Evolutionary conservation across 2,888 invertebrate species (phyloP), one percentile per base, ranked within the genome.

Genomic region (Desoria tigrina): DNA sequence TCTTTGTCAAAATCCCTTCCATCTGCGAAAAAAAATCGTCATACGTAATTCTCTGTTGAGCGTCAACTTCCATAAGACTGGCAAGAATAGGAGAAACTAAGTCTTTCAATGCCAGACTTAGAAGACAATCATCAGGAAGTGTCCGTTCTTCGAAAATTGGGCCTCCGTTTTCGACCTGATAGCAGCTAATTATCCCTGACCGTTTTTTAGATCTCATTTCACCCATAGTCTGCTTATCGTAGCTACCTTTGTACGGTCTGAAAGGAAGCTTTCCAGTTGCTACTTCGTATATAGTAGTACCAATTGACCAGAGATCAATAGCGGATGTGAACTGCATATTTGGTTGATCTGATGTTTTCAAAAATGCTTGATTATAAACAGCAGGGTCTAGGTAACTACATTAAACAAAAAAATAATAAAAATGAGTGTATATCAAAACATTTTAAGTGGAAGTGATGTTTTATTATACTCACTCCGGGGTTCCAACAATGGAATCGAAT

Each of bases 291-390:
- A 96, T 81, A 0, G 96, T 96, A 0, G 95, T 96, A 2, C 95
- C 92, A 75, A 97, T 92, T 0, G 94, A 94, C 96, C 96, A 97
- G 42, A 97, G 82, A 81, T 97, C 97, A 9, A 95, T 94, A 2
- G 92, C 92, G 0, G 94, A 94, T 1, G 67, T 49, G 66, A 69
- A 72, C 16, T 60, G 56, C 49, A 55, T 61, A 1, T 32, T 16
- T 28, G 51, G 66, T 28, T 55, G 24, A 1, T 42, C 54, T n/a
- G 37, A 11, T 27, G 26, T 56, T 18, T 69, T 59, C 28, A 97
- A 81, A 6, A 96, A 94, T 0, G 95, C 95, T 72, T 93, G 82
- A 80, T 94, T 94, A 79, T 96, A 97, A 87, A 37, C 32, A 45
- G 50, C 37, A 6, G 51, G 39, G 2, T 45, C 45, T 6, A 45